Base-by-base conservation (phyloP, 2,113 vertebrate species). In the Seriola dumerili region DNA sequence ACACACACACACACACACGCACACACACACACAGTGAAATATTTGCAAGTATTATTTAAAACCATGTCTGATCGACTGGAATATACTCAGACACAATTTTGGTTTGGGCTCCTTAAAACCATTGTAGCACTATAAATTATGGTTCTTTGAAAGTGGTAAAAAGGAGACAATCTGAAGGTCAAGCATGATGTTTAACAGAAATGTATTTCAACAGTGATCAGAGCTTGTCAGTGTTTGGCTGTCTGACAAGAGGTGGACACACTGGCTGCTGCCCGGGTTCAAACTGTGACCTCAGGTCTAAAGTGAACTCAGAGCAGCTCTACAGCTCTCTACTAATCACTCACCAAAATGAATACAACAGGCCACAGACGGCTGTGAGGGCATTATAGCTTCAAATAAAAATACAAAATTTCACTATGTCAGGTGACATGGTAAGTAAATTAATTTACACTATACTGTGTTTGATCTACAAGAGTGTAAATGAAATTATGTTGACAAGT, bases 181-280 rank as follows among this genome's bases (percentile, higher is more conserved):
- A 29, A 29, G 29, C 29, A 29, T 29, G 2, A 29, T 29, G 29
- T 29, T 29, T 29, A 29, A 29, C 29, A 29, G 29, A 29, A 29
- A 29, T 29, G 52, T 50, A 25, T 73, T 75, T 12, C 38, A 64
- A 8, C 72, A 36, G 19, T 52, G 38, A 59, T 71, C n/a, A 72
- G 34, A 14, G 38, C 54, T 10, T 55, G 32, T 40, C 32, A 40
- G 21, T 23, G 34, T 57, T 42, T 57, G 34, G 21, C 68, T 59
- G 44, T 21, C 16, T 11, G 70, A 72, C 55, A 44, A 13, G 42
- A 29, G 44, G 46, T 21, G 66, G 46, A 68, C 66, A 52, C 23
- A 12, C 66, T 25, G 64, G 64, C 42, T 44, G 23, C 34, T 16
- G 32, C 32, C n/a, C 23, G 0, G 32, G 50, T 23, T 55, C 67